Evolutionary conservation across 2,888 invertebrate species (phyloP), one percentile per base, ranked within the genome.

Genomic region (Hyposoter dolosus): DNA sequence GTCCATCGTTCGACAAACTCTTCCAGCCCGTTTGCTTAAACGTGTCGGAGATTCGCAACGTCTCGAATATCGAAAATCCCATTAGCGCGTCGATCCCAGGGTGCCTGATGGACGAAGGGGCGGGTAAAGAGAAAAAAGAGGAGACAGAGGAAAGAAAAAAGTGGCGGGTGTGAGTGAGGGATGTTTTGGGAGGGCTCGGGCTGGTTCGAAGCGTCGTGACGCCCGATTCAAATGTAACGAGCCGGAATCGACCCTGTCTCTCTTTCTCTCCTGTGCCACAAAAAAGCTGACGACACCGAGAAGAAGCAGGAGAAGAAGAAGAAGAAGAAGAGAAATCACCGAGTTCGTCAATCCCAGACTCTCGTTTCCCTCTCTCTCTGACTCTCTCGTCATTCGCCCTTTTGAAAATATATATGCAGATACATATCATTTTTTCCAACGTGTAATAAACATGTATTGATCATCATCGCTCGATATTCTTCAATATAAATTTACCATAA

Each of bases 21-120:
- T 87, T 87, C 88, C 87, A 88, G 71, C 71, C 80, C 85, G 87
- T 87, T 88, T 87, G 87, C 83, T 85, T 80, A 79, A 85, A 87
- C 83, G 83, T 85, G 82, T 82, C 74, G 78, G 50, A 82, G 83
- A 85, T 88, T 87, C 82, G 82, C 85, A 83, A 82, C 85, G 84
- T 78, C 82, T 82, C 84, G 84, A 88, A 88, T 88, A 88, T 88
- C 88, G 88, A 87, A 87, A 88, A 88, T 83, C 85, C 87, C 88
- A 88, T 88, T 88, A 88, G 87, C 87, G 80, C 47, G 79, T 80
- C 82, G 82, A 79, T 85, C 69, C 72, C 76, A 53, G 72, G 47
- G 65, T 77, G 32, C 28, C 65, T 68, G 79, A 82, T 86, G 78
- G 60, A 66, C 56, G 40, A 53, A 78, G 66, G 40, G 10, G 47